These are phyloP conservation scores for Otocyon megalotis DNA, from an alignment of 2,113 vertebrate genomes.

Conservation along the genomic window DNA sequence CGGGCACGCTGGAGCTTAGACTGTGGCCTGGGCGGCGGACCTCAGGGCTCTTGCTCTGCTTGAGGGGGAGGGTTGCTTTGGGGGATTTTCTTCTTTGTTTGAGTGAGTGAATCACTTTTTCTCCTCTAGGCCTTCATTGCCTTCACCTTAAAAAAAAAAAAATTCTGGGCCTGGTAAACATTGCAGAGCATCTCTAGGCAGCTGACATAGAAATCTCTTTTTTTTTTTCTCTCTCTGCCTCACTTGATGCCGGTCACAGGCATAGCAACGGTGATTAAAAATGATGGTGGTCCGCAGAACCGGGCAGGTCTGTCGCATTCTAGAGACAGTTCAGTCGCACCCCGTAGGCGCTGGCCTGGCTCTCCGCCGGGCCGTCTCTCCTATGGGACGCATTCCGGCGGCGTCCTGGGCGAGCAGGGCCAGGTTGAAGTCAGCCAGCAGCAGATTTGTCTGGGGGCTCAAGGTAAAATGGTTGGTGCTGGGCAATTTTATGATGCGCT, in stretches of 20 bases:
- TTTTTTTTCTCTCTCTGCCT: background rate
- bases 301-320: background rate
- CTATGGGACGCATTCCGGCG: background rate
- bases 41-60: background rate
- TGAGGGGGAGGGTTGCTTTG: background rate
- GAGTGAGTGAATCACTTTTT: background rate
- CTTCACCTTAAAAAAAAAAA: background rate
- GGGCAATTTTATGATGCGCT: background rate
- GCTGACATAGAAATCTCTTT: background rate
- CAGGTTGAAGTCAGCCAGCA: background rate
- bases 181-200: background rate
- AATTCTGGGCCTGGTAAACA: background rate
- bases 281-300: background rate
- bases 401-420: background rate
- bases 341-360: rapidly evolving
- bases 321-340: background rate
- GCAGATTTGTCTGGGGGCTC: background rate
- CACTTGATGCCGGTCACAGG: background rate
- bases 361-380: background rate
- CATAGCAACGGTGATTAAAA: background rate
- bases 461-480: background rate
- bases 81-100: background rate
- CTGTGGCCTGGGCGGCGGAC: background rate
- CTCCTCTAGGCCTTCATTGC: background rate
- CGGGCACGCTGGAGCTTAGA: background rate